Conservation (phyloP, 1,140 invertebrate species). For the Aphelinus certus region DNA sequence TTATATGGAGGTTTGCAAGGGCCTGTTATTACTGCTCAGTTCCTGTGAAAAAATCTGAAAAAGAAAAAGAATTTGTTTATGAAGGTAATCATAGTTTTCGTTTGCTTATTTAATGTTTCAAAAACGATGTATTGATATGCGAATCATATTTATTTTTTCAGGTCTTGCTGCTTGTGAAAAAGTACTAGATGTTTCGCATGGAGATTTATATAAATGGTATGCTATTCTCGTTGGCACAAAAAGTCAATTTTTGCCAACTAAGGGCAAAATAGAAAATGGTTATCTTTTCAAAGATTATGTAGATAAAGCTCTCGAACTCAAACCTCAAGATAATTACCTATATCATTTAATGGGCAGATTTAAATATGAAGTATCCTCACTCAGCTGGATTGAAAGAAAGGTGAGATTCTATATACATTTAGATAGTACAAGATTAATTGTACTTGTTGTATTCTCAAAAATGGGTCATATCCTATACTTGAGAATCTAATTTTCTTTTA, state of each 20-base stretch:
- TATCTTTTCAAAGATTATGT: conserved; percentile 78
- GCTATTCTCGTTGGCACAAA: conserved; percentile 76
- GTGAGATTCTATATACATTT: conserved; percentile 52
- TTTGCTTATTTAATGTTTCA: background rate
- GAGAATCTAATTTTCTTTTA: conserved; percentile 8
- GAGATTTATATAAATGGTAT: conserved; percentile 82
- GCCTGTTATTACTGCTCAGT: conserved; percentile 69
- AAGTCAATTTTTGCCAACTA: conserved; percentile 69
- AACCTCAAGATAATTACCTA: conserved; percentile 72
- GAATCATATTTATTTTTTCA: conserved; percentile 50
- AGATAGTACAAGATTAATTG: conserved; percentile 9
- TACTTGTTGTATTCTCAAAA: background rate
- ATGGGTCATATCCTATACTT: too few species aligned
- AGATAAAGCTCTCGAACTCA: conserved; percentile 73
- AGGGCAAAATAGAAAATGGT: conserved; percentile 78
- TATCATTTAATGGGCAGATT: conserved; percentile 78
- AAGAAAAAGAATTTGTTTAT: conserved; percentile 67
- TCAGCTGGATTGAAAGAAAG: conserved; percentile 78
- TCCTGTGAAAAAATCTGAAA: conserved; percentile 61
- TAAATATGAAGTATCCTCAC: conserved; percentile 74
- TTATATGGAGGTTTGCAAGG: conserved; percentile 77
- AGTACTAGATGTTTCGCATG: conserved; percentile 68
- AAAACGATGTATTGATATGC: too few species aligned
- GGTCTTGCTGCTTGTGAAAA: conserved; percentile 71
- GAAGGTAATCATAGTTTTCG: conserved; percentile 63